Base-by-base conservation (phyloP, 2,797 vertebrate species). In the Sciurus vulgaris region DNA sequence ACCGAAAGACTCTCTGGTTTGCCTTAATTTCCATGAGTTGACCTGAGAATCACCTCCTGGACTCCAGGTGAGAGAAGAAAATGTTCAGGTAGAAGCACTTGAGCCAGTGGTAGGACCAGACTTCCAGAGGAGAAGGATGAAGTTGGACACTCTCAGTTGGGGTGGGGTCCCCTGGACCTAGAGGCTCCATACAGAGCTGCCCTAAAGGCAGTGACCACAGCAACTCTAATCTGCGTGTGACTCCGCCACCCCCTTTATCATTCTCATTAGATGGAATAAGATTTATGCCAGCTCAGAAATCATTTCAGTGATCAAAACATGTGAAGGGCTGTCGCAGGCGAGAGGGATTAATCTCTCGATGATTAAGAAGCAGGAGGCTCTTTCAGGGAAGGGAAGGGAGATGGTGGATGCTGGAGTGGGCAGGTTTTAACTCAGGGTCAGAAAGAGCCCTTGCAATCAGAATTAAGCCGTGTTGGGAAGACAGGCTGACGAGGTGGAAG, bases 211-310 rank as follows among this genome's bases (percentile, higher is more conserved):
- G n/a, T 20, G 54, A 17, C 70, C n/a, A 54, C 7, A 28, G 47
- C 24, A 9, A 7, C 73, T 90, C 12, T 35, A 24, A 87, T 56
- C 88, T 33, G 6, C 73, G 65, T 72, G 20, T 82, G 82, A 78
- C 49, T 33, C 2, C 1, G 1, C n/a, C 28, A 33, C 38, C 65
- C 0, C 13, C n/a, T 70, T 79, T 84, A 35, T 82, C 95, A 54
- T 76, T 49, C 72, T 95, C 9, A 8, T 94, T 92, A 95, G 89
- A 61, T 76, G 70, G 86, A 59, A 33, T 70, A 28, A 89, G 91
- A 97, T 94, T 94, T 90, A 92, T 86, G 59, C 96, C 93, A 77
- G 89, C 65, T 94, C 93, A 94, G 86, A 96, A 96, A 91, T 95
- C 86, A 93, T 77, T 12, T 65, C 79, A 41, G 1, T 86, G 74